Evolutionary conservation across 2,888 invertebrate species (phyloP), one percentile per base, ranked within the genome.

Genomic region (Hirudinaria manillensis): DNA sequence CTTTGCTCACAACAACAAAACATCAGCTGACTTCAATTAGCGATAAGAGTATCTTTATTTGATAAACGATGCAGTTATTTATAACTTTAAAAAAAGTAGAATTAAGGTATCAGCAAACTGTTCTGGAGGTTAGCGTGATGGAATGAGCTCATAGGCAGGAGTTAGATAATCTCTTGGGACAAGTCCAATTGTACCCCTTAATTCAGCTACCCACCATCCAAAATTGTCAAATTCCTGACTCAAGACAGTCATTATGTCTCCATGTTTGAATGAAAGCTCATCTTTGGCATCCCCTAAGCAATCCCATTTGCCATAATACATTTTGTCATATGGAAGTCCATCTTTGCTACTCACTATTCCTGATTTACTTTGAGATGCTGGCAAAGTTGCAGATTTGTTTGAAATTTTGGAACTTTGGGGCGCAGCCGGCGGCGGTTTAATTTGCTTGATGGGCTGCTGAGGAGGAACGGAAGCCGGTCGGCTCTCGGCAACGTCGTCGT

Each of bases 161-260:
- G 72, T 72, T 4, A 72, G 56, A 72, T 72, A 72, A 36, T 72
- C 72, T 32, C 56, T 72, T 19, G 72, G 72, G 21, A 72, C 72
- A 13, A 72, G 53, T 1, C 72, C 72, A 3, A 72, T 27, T 51
- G 21, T n/a, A 1, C 61, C 56, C 10, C 56, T 51, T 56, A 72
- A 38, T 55, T 72, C 53, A 4, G 51, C 72, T 1, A 72, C 72
- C 72, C 72, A 72, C 72, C 72, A 72, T 2, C 72, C 72, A 56
- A 72, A 72, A 55, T 56, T 55, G 32, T 72, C 72, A 34, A 72
- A 72, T 56, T 72, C 29, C 19, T 55, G 72, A 55, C 72, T 72
- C 27, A 72, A 2, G 55, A 72, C 32, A 19, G 56, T 72, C 61
- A 72, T 21, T 21, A 72, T 51, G 3, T 72, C 72, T 24, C 72